Percentiles rank a stretch among this genome's conserved stretches.
phyloP scores from a whole-genome alignment of 1,140 invertebrate species.

The Delia radicum region DNA sequence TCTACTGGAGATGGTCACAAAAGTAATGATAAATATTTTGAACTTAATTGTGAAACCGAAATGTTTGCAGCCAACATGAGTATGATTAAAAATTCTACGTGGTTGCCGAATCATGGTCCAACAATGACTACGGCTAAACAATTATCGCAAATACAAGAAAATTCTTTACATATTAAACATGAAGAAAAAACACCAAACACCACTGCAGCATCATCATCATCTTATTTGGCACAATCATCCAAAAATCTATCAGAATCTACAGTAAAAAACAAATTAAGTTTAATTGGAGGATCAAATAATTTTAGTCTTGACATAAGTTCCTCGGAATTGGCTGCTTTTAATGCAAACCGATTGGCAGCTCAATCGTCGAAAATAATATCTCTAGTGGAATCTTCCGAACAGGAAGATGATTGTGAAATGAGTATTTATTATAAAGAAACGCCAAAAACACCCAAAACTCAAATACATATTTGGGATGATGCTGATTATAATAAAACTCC shows the following conservation, averaged over 20 bases:
- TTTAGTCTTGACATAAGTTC: background rate
- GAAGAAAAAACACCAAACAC: background rate
- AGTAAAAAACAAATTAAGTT: constrained; percentile 15
- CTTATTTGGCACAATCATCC: too few relatives aligned
- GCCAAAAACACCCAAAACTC: constrained; percentile 41
- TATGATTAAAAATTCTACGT: constrained; percentile 52
- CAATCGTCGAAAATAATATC: too few relatives aligned
- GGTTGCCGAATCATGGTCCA: constrained; percentile 31
- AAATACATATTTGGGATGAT: constrained; percentile 37
- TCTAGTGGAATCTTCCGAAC: background rate
- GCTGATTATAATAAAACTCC: constrained; percentile 23
- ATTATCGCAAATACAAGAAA: constrained; percentile 22
- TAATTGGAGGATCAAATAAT: background rate
- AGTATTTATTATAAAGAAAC: constrained; percentile 48
- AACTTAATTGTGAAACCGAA: constrained; percentile 47
- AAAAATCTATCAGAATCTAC: too few relatives aligned
- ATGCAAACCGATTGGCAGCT: background rate
- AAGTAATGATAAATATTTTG: constrained; percentile 33
- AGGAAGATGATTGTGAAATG: constrained; percentile 31
- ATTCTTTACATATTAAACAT: constrained; percentile 20
- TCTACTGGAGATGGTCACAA: background rate
- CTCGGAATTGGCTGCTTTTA: background rate
- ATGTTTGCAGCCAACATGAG: constrained; percentile 45
- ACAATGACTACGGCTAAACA: background rate
- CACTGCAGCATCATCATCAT: background rate